These are phyloP conservation scores for Leucophenga montana DNA, from an alignment of 2,888 invertebrate genomes.

Conservation along the genomic window DNA sequence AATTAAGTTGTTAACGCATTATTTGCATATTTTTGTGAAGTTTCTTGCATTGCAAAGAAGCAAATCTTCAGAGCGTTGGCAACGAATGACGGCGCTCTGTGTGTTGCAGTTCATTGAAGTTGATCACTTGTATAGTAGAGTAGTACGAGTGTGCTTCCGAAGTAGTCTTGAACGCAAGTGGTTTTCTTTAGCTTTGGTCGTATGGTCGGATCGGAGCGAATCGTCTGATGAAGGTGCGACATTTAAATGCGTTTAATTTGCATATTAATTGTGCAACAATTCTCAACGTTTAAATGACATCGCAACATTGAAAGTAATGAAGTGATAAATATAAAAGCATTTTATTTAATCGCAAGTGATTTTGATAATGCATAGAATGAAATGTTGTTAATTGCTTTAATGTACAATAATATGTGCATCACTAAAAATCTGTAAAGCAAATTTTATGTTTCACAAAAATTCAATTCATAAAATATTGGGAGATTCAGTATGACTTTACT, in stretches of 20 bases:
- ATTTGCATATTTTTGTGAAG: slow-evolving; percentile 66
- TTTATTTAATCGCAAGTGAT: neutral
- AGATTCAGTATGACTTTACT: too few relatives aligned
- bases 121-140: too few relatives aligned
- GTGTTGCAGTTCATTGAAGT: neutral
- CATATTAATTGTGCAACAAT: slow-evolving; percentile 70
- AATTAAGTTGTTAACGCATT: slow-evolving; percentile 72
- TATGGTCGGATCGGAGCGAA: neutral
- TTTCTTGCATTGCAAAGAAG: neutral
- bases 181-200: neutral
- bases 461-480: too few relatives aligned
- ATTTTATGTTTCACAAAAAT: too few relatives aligned
- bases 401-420: too few relatives aligned
- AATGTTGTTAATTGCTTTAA: too few relatives aligned
- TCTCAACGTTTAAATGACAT: slow-evolving; percentile 52
- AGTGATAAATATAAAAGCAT: slow-evolving; percentile 53
- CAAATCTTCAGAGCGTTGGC: neutral
- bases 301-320: slow-evolving; percentile 53
- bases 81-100: slow-evolving; percentile 31
- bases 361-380: too few relatives aligned
- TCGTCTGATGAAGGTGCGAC: slow-evolving; percentile 54
- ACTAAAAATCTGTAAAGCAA: too few relatives aligned
- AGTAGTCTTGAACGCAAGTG: too few relatives aligned
- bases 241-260: slow-evolving; percentile 65
- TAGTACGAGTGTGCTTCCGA: too few relatives aligned